Base-by-base conservation (phyloP, 1,140 invertebrate species). In the Drosophila pandora region DNA sequence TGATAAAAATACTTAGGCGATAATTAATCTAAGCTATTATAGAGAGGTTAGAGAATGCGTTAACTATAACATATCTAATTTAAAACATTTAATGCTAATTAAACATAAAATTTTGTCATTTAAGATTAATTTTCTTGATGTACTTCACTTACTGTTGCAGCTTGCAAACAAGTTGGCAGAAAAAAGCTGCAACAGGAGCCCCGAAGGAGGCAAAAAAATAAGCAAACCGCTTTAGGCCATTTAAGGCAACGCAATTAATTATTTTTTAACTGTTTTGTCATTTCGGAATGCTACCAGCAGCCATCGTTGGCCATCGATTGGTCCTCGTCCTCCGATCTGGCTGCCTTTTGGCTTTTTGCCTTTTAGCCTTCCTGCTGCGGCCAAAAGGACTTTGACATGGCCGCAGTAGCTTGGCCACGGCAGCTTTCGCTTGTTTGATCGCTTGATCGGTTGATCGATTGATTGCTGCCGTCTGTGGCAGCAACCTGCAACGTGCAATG, bases 181-280 rank as follows among this genome's bases (percentile, higher is more conserved):
- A 70, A 62, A 53, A 43, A 59, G 41, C 56, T 50, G 54, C 41
- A 69, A 34, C 56, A 58, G 56, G 28, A 56, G 54, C 28, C 45
- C 25, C 28, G 48, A n/a, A 34, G 43, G 59, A 69, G 67, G 64
- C 58, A 68, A 90, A 84, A 84, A 43, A 43, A 17, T 75, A 74
- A 71, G 60, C 90, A 90, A 79, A 77, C 76, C 77, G 82, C 85
- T 90, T 81, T 90, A 78, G 68, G 72, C 90, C 90, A 90, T 91
- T 91, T 91, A 90, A 84, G 90, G 89, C 65, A 91, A 90, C 85
- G 85, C 89, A 90, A 91, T 91, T 91, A 91, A 91, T 91, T 91
- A 91, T 91, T 91, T 91, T 91, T 91, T 91, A 91, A 91, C 90
- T 91, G 90, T 91, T 91, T 91, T 90, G 90, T 91, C 90, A 90